Evolutionary conservation across 2,888 invertebrate genomes (phyloP), one percentile per base, ranked within the genome.

Genomic region (Pecten maximus): DNA sequence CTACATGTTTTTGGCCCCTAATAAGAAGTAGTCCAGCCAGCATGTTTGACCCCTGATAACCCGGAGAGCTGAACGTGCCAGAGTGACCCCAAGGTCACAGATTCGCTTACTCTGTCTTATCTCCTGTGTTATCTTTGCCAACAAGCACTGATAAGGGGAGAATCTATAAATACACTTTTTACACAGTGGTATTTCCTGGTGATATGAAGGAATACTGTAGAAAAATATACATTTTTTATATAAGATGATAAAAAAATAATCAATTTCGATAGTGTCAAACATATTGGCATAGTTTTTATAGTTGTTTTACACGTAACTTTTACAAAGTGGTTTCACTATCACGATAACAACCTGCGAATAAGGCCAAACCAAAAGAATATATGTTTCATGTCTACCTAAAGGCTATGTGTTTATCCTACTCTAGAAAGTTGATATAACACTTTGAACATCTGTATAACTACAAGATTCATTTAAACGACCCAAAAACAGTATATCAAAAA

Each of bases 1-100:
- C 74, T 28, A 74, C 74, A 74, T 74, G 74, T 74, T 74, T 50
- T 74, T 74, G 74, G 74, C 74, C 74, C 35, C 28, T 35, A 74
- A 74, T 74, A 74, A 74, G 23, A 74, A 74, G 74, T 74, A 35
- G 28, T 74, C 35, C 74, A 35, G 35, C 15, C 74, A 2, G 74
- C 74, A 74, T 74, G 74, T 28, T 35, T 74, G 35, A 74, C 74
- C 74, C 35, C 10, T 15, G 74, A 74, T 74, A 74, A 74, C 74
- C 74, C 35, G 35, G 23, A 35, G 74, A 35, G 35, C 35, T 15
- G 35, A 74, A 35, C 28, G 74, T 74, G 74, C 74, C 74, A 74
- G 74, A 35, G 35, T 74, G 74, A 74, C 74, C 74, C 35, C 74
- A 35, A 74, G 74, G 74, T 74, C 74, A 35, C 4, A 74, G 28